Evolutionary conservation across 2,888 invertebrate genomes (phyloP), one percentile per base, ranked within the genome.

Genomic region (Dynastes maya): DNA sequence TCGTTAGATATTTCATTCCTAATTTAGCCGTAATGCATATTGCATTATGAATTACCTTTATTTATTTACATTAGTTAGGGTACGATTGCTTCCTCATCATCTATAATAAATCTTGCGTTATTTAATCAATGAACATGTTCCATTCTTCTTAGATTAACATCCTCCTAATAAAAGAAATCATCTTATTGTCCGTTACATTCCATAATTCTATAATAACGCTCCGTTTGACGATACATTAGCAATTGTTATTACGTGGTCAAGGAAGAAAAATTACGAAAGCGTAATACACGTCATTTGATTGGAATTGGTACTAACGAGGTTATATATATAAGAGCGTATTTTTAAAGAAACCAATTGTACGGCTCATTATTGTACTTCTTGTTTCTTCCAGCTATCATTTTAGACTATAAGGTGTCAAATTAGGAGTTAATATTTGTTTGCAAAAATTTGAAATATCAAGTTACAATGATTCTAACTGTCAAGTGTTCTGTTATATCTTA

Each of bases 1-100:
- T 58, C 53, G 22, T 71, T 71, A 71, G 55, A 37, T 37, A 61
- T 40, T 74, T 74, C 61, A 61, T 74, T 74, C 11, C 61, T 61
- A 74, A 74, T 74, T 74, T 49, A 61, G 45, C 3, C 22, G 55
- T 58, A 55, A 71, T 71, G 71, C 37, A 55, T 71, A 71, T 58
- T 71, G n/a, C 27, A 71, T 40, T 13, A 55, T 55, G 32, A 9
- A 71, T 51, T 68, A 29, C 6, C 22, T 68, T 68, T 51, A 68
- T 53, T 51, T 68, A 68, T 68, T 68, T 13, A 68, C n/a, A 51
- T 51, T 53, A 49, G 37, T 71, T 32, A n/a, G 45, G 16, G 8
- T n/a, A 71, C 29, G 51, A 68, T 68, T 68, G 68, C 2, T 68
- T 68, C 11, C 51, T 49, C n/a, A 27, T 68, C 22, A 16, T 51